A percentile compares a stretch with the other conserved stretches of the same genome.
phyloP scores from a whole-genome alignment of 2,888 invertebrate species.

The Drosophila maculinotata region DNA sequence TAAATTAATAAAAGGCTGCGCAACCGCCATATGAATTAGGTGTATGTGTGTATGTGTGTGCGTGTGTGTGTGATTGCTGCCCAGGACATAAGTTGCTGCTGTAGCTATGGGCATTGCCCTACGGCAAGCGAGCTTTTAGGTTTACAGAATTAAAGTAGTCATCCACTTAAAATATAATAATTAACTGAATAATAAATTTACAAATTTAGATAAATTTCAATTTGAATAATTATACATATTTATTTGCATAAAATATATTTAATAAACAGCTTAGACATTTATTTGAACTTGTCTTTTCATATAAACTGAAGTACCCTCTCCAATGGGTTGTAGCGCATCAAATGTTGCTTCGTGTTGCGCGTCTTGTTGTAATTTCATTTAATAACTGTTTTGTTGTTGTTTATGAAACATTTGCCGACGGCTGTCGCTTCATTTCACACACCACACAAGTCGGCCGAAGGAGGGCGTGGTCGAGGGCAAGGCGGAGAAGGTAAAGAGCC shows the following conservation, averaged over 20 bases:
- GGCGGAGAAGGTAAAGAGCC: constrained; percentile 21
- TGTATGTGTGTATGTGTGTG: constrained; percentile 4
- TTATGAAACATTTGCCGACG: constrained; percentile 77
- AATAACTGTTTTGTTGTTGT: constrained; percentile 77
- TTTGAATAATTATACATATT: too few species aligned
- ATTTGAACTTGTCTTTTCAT: background rate
- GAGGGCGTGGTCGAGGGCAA: background rate
- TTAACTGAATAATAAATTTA: too few species aligned
- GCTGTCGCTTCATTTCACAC: constrained; percentile 76
- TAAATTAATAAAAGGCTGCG: constrained; percentile 73
- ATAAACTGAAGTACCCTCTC: background rate
- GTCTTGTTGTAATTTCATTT: constrained; percentile 72
- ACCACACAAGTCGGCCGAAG: constrained; percentile 14
- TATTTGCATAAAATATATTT: too few species aligned
- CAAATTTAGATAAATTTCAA: too few species aligned
- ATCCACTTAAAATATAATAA: too few species aligned
- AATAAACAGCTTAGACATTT: background rate
- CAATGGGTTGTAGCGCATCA: constrained; percentile 43
- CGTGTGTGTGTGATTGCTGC: constrained; percentile 19
- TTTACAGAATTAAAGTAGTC: too few species aligned
- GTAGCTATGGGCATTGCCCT: constrained; percentile 20
- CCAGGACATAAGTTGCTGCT: constrained; percentile 21
- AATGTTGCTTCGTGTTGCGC: constrained; percentile 46
- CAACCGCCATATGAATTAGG: constrained; percentile 27
- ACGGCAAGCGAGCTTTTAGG: constrained; percentile 3